Conservation (phyloP, 2,113 vertebrate species). For the Anas platyrhynchos region DNA sequence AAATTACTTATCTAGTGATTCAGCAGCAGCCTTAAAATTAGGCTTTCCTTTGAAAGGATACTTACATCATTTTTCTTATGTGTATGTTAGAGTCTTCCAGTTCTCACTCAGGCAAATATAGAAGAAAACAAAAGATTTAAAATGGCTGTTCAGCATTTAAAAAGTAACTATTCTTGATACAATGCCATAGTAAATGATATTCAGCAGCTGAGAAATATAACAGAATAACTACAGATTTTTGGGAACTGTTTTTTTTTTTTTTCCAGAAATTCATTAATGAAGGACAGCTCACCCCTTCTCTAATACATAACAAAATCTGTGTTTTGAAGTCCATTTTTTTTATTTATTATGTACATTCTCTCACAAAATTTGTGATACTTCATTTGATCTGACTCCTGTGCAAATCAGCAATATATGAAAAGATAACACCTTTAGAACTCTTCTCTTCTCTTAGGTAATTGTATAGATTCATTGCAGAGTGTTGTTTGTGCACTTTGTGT, state of each 20-base stretch:
- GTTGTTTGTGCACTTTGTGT: background rate
- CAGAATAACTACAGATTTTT: background rate
- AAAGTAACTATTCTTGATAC: background rate
- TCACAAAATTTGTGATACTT: background rate
- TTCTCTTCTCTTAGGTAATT: background rate
- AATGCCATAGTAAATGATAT: background rate
- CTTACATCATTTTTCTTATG: background rate
- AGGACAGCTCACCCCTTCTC: background rate
- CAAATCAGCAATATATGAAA: background rate
- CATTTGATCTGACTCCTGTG: background rate
- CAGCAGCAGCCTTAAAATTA: background rate
- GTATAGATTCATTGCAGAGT: too few relatives aligned
- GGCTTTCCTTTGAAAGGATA: background rate
- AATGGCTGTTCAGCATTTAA: background rate
- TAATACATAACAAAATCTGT: background rate
- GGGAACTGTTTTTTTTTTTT: background rate
- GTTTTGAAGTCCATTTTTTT: background rate
- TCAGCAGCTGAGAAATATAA: background rate
- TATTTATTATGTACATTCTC: background rate
- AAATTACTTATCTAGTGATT: background rate
- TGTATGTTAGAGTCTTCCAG: background rate
- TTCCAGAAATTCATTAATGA: background rate
- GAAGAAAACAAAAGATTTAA: background rate
- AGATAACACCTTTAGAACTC: background rate
- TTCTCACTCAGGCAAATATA: background rate